phyloP scores from a whole-genome alignment of 2,888 invertebrate genomes.

The Campopleginae sp. region DNA sequence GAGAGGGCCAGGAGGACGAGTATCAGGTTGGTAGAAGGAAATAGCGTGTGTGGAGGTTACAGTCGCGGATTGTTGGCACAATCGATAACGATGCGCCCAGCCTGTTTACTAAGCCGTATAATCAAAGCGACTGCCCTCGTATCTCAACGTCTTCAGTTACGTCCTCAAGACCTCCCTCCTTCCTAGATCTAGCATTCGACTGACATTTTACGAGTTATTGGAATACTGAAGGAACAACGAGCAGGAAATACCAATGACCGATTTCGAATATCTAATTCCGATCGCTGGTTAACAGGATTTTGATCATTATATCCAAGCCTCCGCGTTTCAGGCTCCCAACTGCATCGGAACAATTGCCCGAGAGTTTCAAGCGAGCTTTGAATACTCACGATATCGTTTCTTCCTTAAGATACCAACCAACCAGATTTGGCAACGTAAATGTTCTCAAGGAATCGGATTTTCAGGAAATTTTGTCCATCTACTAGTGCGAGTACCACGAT shows the following conservation, averaged over 20 bases:
- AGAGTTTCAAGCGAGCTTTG: slow-evolving; percentile 45
- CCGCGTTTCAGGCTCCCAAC: slow-evolving; percentile 2
- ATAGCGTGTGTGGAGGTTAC: slow-evolving; percentile 60
- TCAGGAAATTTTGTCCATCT: slow-evolving; percentile 31
- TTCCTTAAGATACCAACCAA: slow-evolving; percentile 11
- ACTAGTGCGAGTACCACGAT: background rate
- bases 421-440: slow-evolving; percentile 23
- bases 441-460: slow-evolving; percentile 41
- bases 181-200: slow-evolving; percentile 47
- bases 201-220: slow-evolving; percentile 37
- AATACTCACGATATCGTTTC: slow-evolving; percentile 38
- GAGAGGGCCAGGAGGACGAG: slow-evolving; percentile 49
- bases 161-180: slow-evolving; percentile 72
- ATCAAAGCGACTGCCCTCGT: slow-evolving; percentile 76
- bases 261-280: slow-evolving; percentile 46
- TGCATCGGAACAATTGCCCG: slow-evolving; percentile 2
- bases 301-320: slow-evolving; percentile 33
- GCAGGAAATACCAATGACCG: slow-evolving; percentile 35
- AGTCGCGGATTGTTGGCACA: slow-evolving; percentile 80
- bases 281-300: slow-evolving; percentile 19
- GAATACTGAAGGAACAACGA: slow-evolving; percentile 16
- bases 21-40: slow-evolving; percentile 48
- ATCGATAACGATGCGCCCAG: slow-evolving; percentile 81
- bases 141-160: slow-evolving; percentile 69
- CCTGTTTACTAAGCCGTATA: slow-evolving; percentile 79